Percentiles rank a stretch among this genome's conserved stretches.
Evolutionary conservation across 1,140 invertebrate species (phyloP).

Genomic region (Brachionus calyciflorus): DNA sequence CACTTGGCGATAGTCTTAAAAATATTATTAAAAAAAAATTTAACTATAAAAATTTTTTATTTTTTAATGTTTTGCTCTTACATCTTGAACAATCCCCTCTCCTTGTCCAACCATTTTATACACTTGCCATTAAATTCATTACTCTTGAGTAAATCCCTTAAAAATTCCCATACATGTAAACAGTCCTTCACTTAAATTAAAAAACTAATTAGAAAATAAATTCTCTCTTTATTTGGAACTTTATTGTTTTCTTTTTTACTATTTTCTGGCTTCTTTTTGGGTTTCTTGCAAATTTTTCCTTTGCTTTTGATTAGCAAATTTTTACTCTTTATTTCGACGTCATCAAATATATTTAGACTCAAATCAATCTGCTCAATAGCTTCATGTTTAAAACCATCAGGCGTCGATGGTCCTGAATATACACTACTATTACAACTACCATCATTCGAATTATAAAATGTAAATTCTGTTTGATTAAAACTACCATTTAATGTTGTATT

Average conservation of each 20-base stretch:
- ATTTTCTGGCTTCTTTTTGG: constrained; percentile 42
- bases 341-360: no score
- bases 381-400: no score
- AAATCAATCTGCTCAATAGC: no score
- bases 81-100: constrained; percentile 25
- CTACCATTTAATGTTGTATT: no score
- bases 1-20: constrained; percentile 7
- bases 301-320: background rate
- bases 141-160: constrained; percentile 25
- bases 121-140: constrained; percentile 9
- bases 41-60: background rate
- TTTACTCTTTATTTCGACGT: background rate
- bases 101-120: constrained; percentile 23
- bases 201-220: background rate
- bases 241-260: background rate
- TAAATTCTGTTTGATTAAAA: no score
- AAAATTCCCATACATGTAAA: constrained; percentile 38
- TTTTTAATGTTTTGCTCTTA: background rate
- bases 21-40: background rate
- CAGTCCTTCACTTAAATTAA: constrained; percentile 10
- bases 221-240: background rate
- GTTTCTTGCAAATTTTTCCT: background rate
- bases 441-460: no score
- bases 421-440: background rate
- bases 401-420: background rate